phyloP scores from a whole-genome alignment of 1,140 invertebrate species.

The Bombus waltoni region DNA sequence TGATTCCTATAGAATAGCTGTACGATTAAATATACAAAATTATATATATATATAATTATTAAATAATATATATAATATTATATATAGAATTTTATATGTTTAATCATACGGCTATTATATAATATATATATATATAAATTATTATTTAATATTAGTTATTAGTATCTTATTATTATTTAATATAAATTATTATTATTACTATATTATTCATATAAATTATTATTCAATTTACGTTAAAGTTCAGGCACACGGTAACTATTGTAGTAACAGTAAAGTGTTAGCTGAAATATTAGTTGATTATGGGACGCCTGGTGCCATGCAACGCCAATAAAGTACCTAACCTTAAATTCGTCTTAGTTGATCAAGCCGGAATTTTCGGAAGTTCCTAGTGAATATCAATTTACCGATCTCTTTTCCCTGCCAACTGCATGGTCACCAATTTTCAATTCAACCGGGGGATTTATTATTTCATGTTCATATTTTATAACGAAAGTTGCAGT shows the following conservation, averaged over 20 bases:
- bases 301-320: neutral
- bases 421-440: neutral
- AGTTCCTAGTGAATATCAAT: conserved; percentile 9
- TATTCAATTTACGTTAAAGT: neutral
- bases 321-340: conserved; percentile 25
- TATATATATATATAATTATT: too few species aligned
- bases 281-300: neutral
- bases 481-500: neutral
- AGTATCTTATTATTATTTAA: too few species aligned
- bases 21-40: neutral
- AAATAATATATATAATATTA: too few species aligned
- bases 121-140: too few species aligned
- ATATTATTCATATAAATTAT: neutral
- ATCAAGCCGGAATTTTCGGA: neutral
- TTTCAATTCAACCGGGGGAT: neutral
- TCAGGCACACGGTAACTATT: neutral
- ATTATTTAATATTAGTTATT: too few species aligned
- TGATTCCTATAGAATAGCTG: neutral
- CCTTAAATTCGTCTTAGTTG: neutral
- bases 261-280: neutral
- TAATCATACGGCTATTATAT: too few species aligned
- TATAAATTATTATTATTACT: too few species aligned
- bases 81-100: too few species aligned
- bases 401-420: neutral
- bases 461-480: neutral